phyloP scores from a whole-genome alignment of 2,113 vertebrate genomes.

The Pollachius pollachius region DNA sequence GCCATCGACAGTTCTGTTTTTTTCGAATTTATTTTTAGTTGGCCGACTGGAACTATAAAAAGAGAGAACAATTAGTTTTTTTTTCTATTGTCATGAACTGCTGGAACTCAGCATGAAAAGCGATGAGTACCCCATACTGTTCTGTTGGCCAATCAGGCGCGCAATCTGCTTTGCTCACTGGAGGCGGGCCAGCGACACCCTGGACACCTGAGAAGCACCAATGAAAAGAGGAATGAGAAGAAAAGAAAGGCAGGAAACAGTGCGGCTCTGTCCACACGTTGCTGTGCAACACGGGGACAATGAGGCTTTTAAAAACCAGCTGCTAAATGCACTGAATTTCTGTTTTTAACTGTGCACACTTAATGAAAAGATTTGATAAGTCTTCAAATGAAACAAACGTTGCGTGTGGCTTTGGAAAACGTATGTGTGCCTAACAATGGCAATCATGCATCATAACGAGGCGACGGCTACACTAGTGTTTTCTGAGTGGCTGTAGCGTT shows the following conservation, averaged over 20 bases:
- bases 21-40: slow-evolving; percentile 27
- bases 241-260: neutral
- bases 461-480: neutral
- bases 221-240: slow-evolving; percentile 5
- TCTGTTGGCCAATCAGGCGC: slow-evolving; percentile 30
- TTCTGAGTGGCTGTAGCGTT: neutral
- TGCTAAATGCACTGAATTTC: no score
- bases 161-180: slow-evolving; percentile 25
- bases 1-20: slow-evolving; percentile 31
- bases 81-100: slow-evolving; percentile 1
- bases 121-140: slow-evolving; percentile 11
- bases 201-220: slow-evolving; percentile 4
- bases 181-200: slow-evolving; percentile 3
- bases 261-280: no score
- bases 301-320: no score
- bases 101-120: slow-evolving; percentile 15
- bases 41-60: slow-evolving; percentile 26
- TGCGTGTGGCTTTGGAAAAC: neutral
- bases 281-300: no score
- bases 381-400: neutral
- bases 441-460: neutral
- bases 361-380: neutral
- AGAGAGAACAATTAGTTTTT: neutral
- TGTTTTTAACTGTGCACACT: no score
- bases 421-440: neutral